These are phyloP conservation scores for Phoxinus phoxinus DNA, from an alignment of 2,113 vertebrate genomes.

Conservation along the genomic window DNA sequence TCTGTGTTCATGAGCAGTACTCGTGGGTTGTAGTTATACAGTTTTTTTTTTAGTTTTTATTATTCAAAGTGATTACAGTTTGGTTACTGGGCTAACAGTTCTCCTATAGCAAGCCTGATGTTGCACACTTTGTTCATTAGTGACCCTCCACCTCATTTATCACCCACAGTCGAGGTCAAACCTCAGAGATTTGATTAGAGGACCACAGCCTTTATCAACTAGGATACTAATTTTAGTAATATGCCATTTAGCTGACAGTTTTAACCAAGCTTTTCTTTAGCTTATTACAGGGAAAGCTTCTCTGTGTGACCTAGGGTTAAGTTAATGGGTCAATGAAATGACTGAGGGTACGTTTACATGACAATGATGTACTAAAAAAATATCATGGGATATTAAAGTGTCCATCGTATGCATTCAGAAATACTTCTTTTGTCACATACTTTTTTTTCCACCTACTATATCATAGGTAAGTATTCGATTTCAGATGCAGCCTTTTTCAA, in stretches of 20 bases:
- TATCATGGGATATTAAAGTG: too few relatives aligned
- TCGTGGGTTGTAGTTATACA: not conserved
- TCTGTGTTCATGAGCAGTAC: not conserved
- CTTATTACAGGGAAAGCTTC: not conserved
- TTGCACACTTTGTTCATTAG: not conserved
- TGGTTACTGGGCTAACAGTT: slow-evolving; percentile 41
- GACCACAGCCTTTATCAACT: not conserved
- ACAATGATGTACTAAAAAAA: too few relatives aligned
- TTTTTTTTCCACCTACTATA: too few relatives aligned
- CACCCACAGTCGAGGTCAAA: not conserved
- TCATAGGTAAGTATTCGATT: too few relatives aligned
- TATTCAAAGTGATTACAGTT: slow-evolving; percentile 37
- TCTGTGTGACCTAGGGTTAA: not conserved
- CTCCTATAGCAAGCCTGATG: not conserved
- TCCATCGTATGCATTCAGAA: too few relatives aligned
- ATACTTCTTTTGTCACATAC: too few relatives aligned
- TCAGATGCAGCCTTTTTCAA: too few relatives aligned
- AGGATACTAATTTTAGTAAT: not conserved
- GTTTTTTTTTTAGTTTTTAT: not conserved
- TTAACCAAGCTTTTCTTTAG: not conserved
- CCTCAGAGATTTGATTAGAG: slow-evolving; percentile 21
- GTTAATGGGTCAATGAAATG: not conserved
- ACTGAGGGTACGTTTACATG: too few relatives aligned
- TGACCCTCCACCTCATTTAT: not conserved
- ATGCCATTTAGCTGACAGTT: slow-evolving; percentile 12